Evolutionary conservation across 2,113 vertebrate genomes (phyloP), one percentile per base, ranked within the genome.

Genomic region (Halcyon malimbica): DNA sequence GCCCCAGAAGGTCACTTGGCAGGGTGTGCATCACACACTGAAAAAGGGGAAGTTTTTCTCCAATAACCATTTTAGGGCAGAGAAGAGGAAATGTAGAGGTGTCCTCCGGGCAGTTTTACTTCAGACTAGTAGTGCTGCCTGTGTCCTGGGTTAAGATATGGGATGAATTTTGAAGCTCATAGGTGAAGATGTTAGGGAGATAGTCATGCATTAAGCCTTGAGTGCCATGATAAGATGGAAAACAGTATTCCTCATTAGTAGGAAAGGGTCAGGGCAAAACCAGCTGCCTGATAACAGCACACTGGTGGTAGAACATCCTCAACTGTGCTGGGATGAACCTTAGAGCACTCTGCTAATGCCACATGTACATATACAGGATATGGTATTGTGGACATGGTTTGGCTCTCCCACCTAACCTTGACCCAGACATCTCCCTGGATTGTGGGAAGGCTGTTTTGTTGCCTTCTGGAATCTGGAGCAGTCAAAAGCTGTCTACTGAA

Each of bases 311-410:
- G 7, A 51, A 8, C 57, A 53, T 57, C 33, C 26, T 74, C 37
- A n/a, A 2, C 4, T 26, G 3, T n/a, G 17, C 42, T 86, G 28
- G 20, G 35, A 33, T 54, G 10, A 83, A 4, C 7, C 16, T 46
- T 33, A 41, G 35, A 53, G 17, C 13, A 14, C 37, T 60, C 31
- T 35, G 54, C 21, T 70, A 46, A 15, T 16, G 28, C 4, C 26
- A 44, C 50, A 25, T 7, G 5, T 53, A 3, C 37, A 23, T 1
- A 12, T 48, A 39, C 1, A 2, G 37, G 29, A 5, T n/a, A 20
- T 35, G 35, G 9, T 67, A 16, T 2, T 5, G 23, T 26, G 3
- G 51, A 6, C 33, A 39, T n/a, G 19, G 16, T 31, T 59, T 57
- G 68, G 5, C 41, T 83, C 13, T 37, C 50, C 26, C 29, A 74